Conservation (phyloP, 2,113 vertebrate species). For the Sitta europaea region DNA sequence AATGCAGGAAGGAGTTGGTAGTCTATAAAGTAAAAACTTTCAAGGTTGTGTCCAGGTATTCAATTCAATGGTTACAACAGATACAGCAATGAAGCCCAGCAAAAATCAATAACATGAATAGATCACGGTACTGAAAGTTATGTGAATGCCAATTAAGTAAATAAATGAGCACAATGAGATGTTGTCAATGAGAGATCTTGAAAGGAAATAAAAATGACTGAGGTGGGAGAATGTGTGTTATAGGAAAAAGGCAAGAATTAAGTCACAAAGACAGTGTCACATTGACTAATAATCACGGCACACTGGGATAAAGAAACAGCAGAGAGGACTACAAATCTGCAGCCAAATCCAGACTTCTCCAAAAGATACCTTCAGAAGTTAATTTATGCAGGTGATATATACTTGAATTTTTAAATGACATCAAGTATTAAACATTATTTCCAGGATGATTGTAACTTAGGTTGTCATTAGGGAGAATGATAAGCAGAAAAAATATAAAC, state of each 20-base stretch:
- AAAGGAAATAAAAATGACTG: constrained; percentile 3
- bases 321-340: background rate
- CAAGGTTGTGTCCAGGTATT: constrained; percentile 37
- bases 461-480: background rate
- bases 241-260: background rate
- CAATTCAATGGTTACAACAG: background rate
- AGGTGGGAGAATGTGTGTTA: background rate
- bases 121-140: constrained; percentile 19
- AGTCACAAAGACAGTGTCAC: background rate
- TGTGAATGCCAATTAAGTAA: constrained; percentile 33
- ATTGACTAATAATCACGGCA: background rate
- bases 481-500: background rate
- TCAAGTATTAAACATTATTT: background rate
- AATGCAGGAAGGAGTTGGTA: background rate
- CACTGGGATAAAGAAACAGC: background rate
- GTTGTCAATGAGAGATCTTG: background rate
- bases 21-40: background rate
- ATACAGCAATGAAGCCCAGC: background rate
- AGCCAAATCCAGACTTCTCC: background rate
- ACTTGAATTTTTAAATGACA: background rate
- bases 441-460: background rate
- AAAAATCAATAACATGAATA: constrained; percentile 32
- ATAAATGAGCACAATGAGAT: background rate
- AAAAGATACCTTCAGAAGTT: background rate
- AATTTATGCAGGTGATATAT: background rate